phyloP scores from a whole-genome alignment of 2,888 invertebrate species.

The Selenia dentaria region DNA sequence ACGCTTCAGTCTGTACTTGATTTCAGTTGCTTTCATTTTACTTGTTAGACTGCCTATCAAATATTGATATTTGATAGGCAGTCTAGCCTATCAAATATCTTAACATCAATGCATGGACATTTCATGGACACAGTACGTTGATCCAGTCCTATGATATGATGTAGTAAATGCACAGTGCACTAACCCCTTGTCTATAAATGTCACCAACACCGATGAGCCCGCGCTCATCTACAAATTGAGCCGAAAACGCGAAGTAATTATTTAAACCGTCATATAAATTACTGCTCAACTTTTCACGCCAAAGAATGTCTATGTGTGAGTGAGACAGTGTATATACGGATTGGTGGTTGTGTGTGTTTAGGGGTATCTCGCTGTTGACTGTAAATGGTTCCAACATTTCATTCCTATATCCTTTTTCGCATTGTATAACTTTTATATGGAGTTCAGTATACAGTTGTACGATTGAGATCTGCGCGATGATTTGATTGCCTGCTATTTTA shows the following conservation, averaged over 20 bases:
- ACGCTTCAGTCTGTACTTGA: too few relatives aligned
- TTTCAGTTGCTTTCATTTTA: too few relatives aligned
- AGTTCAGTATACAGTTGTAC: slow-evolving; percentile 43
- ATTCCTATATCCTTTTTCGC: slow-evolving; percentile 78
- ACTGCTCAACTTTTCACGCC: slow-evolving; percentile 82
- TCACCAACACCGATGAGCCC: slow-evolving; percentile 61
- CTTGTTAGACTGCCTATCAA: too few relatives aligned
- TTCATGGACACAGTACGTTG: too few relatives aligned
- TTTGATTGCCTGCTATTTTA: too few relatives aligned
- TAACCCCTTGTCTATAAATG: slow-evolving; percentile 53
- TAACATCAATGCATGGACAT: too few relatives aligned
- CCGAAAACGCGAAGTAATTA: slow-evolving; percentile 83
- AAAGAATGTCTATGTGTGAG: slow-evolving; percentile 50
- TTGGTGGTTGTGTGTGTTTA: slow-evolving; percentile 47
- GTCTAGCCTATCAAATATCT: too few relatives aligned
- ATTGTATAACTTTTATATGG: slow-evolving; percentile 66
- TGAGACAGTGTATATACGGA: slow-evolving; percentile 42
- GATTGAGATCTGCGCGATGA: too few relatives aligned
- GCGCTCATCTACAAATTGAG: slow-evolving; percentile 82
- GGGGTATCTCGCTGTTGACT: slow-evolving; percentile 60
- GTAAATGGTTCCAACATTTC: slow-evolving; percentile 82
- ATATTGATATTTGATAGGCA: too few relatives aligned
- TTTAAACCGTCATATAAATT: slow-evolving; percentile 85
- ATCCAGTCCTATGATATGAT: too few relatives aligned
- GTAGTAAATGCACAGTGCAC: slow-evolving; percentile 1